phyloP scores from a whole-genome alignment of 1,140 invertebrate species.

The Aradophagus sp. region DNA sequence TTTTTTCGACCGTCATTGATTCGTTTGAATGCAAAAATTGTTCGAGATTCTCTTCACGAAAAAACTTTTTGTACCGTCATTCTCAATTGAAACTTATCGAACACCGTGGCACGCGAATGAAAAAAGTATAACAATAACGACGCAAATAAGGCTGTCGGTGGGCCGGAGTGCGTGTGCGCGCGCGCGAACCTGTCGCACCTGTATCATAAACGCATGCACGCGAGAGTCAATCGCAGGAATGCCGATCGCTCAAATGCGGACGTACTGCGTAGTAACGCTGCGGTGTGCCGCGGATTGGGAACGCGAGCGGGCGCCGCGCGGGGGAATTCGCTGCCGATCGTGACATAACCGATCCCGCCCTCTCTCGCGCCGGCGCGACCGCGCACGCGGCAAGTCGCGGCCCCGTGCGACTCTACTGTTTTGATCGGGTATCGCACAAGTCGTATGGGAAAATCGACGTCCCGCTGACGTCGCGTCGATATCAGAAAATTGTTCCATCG shows the following conservation, averaged over 20 bases:
- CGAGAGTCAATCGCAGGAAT: conserved; percentile 55
- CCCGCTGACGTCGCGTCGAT: no score
- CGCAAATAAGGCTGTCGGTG: conserved; percentile 36
- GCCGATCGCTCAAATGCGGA: conserved; percentile 55
- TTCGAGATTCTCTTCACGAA: no score
- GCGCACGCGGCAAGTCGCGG: conserved; percentile 12
- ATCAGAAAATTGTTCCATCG: no score
- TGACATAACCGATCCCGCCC: conserved; percentile 52
- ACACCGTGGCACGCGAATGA: not conserved
- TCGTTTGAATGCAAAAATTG: no score
- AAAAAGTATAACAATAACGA: conserved; percentile 20
- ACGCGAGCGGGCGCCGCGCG: conserved; percentile 17
- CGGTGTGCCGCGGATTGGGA: conserved; percentile 19
- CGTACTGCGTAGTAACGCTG: conserved; percentile 50
- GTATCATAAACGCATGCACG: conserved; percentile 40
- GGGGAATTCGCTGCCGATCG: conserved; percentile 32
- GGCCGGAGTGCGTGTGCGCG: conserved; percentile 2
- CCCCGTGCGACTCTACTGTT: no score
- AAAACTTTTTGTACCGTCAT: no score
- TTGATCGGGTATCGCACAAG: no score
- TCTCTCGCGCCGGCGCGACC: no score
- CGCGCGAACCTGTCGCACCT: conserved; percentile 28
- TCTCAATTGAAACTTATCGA: no score
- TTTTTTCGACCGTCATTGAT: no score
- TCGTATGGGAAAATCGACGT: no score